phyloP scores from a whole-genome alignment of 2,797 vertebrate genomes.

The Cryptoblepharus egeriae region DNA sequence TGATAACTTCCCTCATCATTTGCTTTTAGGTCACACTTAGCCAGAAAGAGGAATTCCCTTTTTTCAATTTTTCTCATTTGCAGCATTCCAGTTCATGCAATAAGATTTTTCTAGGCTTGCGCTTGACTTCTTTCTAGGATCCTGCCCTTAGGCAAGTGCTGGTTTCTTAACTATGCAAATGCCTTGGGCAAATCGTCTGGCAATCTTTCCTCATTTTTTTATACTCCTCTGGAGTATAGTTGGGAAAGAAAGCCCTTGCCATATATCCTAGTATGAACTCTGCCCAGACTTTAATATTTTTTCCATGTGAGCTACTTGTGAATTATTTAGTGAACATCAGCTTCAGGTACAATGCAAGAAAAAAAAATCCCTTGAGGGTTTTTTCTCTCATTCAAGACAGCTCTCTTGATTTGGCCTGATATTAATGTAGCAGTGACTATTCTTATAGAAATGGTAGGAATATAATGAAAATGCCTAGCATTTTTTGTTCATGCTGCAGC shows the following conservation, averaged over 20 bases:
- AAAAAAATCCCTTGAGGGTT: background rate
- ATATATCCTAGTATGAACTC: background rate
- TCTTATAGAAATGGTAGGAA: background rate
- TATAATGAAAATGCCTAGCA: background rate
- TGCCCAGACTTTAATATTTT: background rate
- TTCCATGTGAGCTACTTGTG: background rate
- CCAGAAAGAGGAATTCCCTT: background rate
- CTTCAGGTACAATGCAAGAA: background rate
- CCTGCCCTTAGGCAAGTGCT: conserved; percentile 57
- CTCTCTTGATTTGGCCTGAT: background rate
- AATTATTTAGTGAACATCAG: background rate
- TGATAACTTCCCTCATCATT: background rate
- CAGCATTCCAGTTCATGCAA: background rate
- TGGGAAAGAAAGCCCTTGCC: background rate
- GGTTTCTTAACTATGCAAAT: conserved; percentile 42
- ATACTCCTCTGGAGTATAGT: background rate
- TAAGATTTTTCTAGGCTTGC: background rate
- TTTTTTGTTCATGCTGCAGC: background rate
- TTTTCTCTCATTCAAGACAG: background rate
- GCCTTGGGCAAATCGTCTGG: conserved; percentile 2
- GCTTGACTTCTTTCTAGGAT: conserved; percentile 19
- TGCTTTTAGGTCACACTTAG: background rate
- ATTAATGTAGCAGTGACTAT: background rate
- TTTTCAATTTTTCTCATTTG: background rate
- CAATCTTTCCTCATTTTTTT: background rate